Percentiles rank a stretch among this genome's conserved stretches.
Evolutionary conservation across 2,888 invertebrate species (phyloP).

Genomic region (Allolobophora icterica): DNA sequence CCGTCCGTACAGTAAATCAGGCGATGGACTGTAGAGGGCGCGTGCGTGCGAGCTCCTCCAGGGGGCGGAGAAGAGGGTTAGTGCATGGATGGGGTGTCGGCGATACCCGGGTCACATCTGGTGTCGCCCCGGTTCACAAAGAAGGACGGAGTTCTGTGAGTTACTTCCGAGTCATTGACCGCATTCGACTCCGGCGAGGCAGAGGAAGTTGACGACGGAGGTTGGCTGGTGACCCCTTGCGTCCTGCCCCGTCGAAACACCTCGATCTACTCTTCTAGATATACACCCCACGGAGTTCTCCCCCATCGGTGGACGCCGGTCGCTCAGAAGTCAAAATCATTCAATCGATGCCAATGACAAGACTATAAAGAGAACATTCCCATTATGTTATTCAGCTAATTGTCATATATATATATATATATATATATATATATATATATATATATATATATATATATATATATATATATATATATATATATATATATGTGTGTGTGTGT

Average conservation of each 20-base stretch:
- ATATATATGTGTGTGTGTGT: neutral
- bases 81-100: neutral
- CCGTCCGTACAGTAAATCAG: slow-evolving; percentile 18
- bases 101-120: neutral
- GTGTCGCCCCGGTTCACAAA: neutral
- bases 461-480: neutral
- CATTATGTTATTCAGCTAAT: neutral
- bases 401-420: neutral
- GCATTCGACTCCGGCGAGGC: neutral
- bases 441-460: neutral
- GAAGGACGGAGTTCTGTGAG: neutral
- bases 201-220: neutral
- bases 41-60: neutral
- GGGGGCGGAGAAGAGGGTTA: neutral
- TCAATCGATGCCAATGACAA: slow-evolving; percentile 3
- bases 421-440: no score
- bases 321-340: slow-evolving; percentile 17
- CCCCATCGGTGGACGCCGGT: neutral
- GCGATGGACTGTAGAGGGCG: neutral
- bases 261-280: neutral
- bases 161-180: slow-evolving; percentile 21
- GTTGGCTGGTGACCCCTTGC: neutral
- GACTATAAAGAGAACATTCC: slow-evolving; percentile 7
- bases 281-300: neutral
- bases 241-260: neutral